Conservation (phyloP, 2,888 invertebrate genomes). For the Aethes cnicana region DNA sequence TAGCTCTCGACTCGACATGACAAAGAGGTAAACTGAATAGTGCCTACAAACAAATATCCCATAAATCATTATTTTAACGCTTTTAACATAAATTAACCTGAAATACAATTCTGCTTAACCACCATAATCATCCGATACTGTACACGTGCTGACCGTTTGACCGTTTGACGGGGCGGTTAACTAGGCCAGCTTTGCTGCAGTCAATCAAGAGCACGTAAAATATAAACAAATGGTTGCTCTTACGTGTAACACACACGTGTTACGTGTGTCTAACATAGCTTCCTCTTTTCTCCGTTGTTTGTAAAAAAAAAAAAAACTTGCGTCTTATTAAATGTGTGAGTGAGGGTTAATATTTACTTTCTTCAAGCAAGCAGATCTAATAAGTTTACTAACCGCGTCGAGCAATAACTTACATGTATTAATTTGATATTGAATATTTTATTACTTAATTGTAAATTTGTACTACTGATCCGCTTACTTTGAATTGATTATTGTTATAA, state of each 20-base stretch:
- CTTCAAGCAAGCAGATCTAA: too few relatives aligned
- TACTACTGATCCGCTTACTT: too few relatives aligned
- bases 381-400: too few relatives aligned
- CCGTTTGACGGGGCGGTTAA: conserved; percentile 51
- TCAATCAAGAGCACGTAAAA: conserved; percentile 62
- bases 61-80: neutral
- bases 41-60: neutral
- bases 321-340: neutral
- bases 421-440: too few relatives aligned
- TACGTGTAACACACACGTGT: conserved; percentile 27
- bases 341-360: neutral
- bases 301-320: neutral
- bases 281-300: conserved; percentile 14
- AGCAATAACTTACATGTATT: too few relatives aligned
- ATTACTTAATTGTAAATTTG: too few relatives aligned
- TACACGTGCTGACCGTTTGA: conserved; percentile 53
- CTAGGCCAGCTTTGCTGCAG: conserved; percentile 60
- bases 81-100: neutral
- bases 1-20: conserved; percentile 14
- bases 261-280: too few relatives aligned
- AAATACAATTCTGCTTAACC: neutral
- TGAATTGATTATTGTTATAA: too few relatives aligned
- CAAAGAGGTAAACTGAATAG: neutral
- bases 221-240: conserved; percentile 53
- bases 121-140: conserved; percentile 32